Evolutionary conservation across 1,140 invertebrate species (phyloP).

Genomic region (Pentalonia nigronervosa): DNA sequence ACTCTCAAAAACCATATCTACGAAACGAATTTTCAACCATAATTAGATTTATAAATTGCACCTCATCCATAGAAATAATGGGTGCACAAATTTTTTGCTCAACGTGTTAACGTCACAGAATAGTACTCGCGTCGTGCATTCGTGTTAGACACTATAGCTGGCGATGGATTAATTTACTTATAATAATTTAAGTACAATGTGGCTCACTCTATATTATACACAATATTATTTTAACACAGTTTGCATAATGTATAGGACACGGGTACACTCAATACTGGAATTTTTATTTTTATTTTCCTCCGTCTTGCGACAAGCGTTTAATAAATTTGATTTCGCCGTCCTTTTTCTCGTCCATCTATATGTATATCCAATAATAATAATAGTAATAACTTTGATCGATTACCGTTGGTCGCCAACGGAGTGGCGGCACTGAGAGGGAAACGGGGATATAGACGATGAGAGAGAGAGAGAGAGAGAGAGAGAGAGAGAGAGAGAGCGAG

Average conservation of each 20-base stretch:
- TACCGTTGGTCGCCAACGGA: neutral
- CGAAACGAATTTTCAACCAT: neutral
- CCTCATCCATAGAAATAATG: neutral
- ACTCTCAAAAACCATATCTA: neutral
- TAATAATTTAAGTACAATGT: neutral
- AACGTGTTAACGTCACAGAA: neutral
- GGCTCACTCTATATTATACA: neutral
- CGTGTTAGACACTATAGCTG: neutral
- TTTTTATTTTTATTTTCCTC: neutral
- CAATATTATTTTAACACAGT: neutral
- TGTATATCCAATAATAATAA: neutral
- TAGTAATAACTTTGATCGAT: conserved; percentile 29
- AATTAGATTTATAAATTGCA: neutral
- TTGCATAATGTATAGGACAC: neutral
- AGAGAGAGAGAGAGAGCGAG: too few species aligned
- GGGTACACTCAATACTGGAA: neutral
- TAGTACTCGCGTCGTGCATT: neutral
- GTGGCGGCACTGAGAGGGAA: neutral
- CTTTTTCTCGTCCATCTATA: neutral
- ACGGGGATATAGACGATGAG: too few species aligned
- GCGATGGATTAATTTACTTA: neutral
- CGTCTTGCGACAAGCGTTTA: neutral
- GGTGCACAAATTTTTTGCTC: neutral
- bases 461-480: neutral
- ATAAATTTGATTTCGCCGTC: neutral